Conservation (phyloP, 2,797 vertebrate species). For the Typhlichthys subterraneus region DNA sequence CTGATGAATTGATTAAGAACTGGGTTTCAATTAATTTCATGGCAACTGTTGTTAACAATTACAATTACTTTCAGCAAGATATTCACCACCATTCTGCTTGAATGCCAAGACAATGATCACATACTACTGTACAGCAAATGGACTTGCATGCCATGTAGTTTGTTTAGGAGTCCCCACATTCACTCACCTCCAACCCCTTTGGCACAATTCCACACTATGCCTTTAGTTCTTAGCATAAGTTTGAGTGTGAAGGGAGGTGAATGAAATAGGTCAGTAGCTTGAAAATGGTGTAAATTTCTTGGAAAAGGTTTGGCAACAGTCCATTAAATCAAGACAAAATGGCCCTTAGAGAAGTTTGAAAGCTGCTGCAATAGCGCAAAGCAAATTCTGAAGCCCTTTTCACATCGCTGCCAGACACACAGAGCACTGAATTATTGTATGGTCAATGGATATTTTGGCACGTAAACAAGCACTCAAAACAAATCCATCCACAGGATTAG, state of each 20-base stretch:
- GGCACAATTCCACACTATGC: too few relatives aligned
- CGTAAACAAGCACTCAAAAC: slow-evolving; percentile 37
- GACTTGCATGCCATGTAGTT: too few relatives aligned
- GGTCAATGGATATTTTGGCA: slow-evolving; percentile 49
- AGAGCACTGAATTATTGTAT: slow-evolving; percentile 43
- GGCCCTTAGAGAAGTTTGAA: slow-evolving; percentile 59
- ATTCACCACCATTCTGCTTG: too few relatives aligned
- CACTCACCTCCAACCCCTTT: too few relatives aligned
- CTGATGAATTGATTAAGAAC: too few relatives aligned
- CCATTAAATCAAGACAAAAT: slow-evolving; percentile 62
- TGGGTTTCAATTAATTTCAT: too few relatives aligned
- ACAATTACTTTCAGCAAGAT: too few relatives aligned
- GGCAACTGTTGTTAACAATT: too few relatives aligned
- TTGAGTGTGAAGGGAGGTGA: slow-evolving; percentile 35
- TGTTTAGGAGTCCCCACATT: too few relatives aligned
- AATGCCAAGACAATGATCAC: too few relatives aligned
- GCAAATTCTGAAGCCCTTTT: slow-evolving; percentile 61
- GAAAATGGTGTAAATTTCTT: slow-evolving; percentile 45
- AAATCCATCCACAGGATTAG: slow-evolving; percentile 50
- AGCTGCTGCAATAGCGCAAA: slow-evolving; percentile 46
- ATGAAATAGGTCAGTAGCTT: slow-evolving; percentile 47
- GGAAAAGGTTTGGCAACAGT: slow-evolving; percentile 48
- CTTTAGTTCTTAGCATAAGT: neutral
- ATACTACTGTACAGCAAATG: too few relatives aligned
- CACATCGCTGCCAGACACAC: slow-evolving; percentile 54